Percentiles rank a stretch among this genome's conserved stretches.
Evolutionary conservation across 2,888 invertebrate genomes (phyloP).

Genomic region (Pseudeuparius sepicola): DNA sequence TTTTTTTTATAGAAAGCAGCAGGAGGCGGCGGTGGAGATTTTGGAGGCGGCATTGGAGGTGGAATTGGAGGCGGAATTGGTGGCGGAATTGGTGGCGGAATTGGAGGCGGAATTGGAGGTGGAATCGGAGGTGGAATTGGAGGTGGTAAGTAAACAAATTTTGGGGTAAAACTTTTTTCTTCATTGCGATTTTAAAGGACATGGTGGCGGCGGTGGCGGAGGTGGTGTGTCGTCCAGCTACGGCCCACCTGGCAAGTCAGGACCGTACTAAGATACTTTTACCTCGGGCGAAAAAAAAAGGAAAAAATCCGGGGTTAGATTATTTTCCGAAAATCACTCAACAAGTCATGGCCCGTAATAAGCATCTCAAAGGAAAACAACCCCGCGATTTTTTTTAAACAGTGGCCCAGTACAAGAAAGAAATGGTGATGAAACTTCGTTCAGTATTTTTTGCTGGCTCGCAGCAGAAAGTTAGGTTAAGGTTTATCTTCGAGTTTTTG

Average conservation of each 20-base stretch:
- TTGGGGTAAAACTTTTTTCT: neutral
- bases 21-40: slow-evolving; percentile 21
- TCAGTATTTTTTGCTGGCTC: no score
- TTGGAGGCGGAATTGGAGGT: slow-evolving; percentile 33
- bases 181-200: slow-evolving; percentile 22
- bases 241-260: slow-evolving; percentile 40
- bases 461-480: no score
- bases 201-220: slow-evolving; percentile 27
- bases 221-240: slow-evolving; percentile 37
- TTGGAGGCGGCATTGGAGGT: slow-evolving; percentile 29
- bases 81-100: slow-evolving; percentile 39
- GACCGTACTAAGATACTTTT: slow-evolving; percentile 34
- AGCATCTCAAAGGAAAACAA: no score
- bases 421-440: no score
- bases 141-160: slow-evolving; percentile 18
- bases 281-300: no score
- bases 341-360: no score
- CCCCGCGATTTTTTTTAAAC: no score
- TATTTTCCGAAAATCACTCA: no score
- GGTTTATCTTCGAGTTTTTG: no score
- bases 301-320: no score
- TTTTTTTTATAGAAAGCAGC: slow-evolving; percentile 24
- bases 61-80: slow-evolving; percentile 30
- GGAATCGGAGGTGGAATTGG: slow-evolving; percentile 35
- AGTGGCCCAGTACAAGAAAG: no score